These are phyloP conservation scores for Julus scandinavius DNA, from an alignment of 2,888 invertebrate species.

Conservation along the genomic window DNA sequence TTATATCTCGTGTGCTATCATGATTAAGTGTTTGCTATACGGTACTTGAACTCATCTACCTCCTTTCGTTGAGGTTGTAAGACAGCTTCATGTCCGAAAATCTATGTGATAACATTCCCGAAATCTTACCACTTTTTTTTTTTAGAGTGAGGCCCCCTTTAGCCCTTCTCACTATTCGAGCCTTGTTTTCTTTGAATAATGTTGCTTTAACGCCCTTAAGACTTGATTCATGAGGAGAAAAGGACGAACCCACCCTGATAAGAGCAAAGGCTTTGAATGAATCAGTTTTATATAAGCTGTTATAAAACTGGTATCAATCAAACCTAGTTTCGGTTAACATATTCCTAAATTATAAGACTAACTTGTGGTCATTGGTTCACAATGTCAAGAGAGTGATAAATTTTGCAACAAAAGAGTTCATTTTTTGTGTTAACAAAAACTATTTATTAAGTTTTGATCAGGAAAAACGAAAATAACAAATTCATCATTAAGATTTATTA, in stretches of 20 bases:
- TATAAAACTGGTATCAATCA: background rate
- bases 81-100: conserved; percentile 10
- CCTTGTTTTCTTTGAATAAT: background rate
- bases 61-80: background rate
- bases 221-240: conserved; percentile 27
- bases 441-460: too few relatives aligned
- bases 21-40: conserved; percentile 15
- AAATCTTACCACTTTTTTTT: conserved; percentile 34
- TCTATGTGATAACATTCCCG: background rate
- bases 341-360: background rate
- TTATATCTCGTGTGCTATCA: background rate
- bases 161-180: background rate
- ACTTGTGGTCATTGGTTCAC: background rate
- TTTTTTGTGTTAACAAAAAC: too few relatives aligned
- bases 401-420: background rate
- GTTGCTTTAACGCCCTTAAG: conserved; percentile 29
- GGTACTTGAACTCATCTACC: conserved; percentile 29
- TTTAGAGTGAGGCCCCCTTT: background rate
- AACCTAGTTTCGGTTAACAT: background rate
- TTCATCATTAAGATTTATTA: too few relatives aligned
- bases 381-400: too few relatives aligned
- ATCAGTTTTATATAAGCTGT: conserved; percentile 22
- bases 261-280: background rate
- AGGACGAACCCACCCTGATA: conserved; percentile 5
- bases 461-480: too few relatives aligned